Base-by-base conservation (phyloP, 2,888 invertebrate genomes). In the Marronus borbonicus region DNA sequence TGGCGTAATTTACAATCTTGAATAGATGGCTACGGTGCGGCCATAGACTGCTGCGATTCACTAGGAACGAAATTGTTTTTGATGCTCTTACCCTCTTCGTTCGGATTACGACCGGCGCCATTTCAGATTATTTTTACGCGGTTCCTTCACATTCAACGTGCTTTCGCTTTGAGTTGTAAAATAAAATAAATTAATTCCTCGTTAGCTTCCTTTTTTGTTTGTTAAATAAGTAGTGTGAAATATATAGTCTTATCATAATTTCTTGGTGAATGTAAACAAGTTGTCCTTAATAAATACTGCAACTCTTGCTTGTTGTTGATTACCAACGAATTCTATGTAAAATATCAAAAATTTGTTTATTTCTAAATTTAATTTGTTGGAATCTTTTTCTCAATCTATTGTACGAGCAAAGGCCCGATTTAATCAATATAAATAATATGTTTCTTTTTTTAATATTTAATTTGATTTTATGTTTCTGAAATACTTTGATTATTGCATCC, bases 1-100 rank as follows among this genome's bases (percentile, higher is more conserved):
- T 80, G 83, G 81, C 83, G 86, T 86, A 86, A 86, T 86, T 86
- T 86, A 86, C 85, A 86, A 86, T 86, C 86, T 85, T 85, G 85
- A 85, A 86, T 86, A 84, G 85, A 85, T 84, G 84, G 85, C 83
- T 81, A 82, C 83, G 83, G 83, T 85, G 84, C 83, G 85, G 84
- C 84, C 85, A 85, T 85, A 83, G 84, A 85, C 84, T 85, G 82
- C 83, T 83, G 84, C 83, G 84, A 85, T 85, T 85, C 84, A 83
- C 84, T 83, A 77, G 83, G 31, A 83, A 84, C 83, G 85, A 83
- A 86, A 86, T 86, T 85, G 86, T 86, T 86, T 86, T 86, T 86
- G 86, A 86, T 86, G 84, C 85, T 86, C 85, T 85, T 79, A 79
- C 81, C 81, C 79, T 81, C 83, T 82, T 82, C 82, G 81, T 81